A percentile compares a stretch with the other conserved stretches of the same genome.
Evolutionary conservation across 1,140 invertebrate genomes (phyloP).

Genomic region (Pomacea maculata): DNA sequence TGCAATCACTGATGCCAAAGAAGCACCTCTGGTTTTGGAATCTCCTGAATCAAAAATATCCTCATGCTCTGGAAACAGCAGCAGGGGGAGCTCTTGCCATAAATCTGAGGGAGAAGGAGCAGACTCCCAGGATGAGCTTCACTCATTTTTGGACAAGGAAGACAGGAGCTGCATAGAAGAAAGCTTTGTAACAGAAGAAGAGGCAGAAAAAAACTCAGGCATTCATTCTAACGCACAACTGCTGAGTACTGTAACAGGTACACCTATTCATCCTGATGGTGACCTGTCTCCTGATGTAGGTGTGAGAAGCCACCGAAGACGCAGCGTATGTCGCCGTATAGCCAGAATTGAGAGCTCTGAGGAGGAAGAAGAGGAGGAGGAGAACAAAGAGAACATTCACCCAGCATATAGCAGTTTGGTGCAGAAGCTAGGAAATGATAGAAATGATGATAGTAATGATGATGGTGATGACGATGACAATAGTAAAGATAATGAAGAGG

Average conservation of each 20-base stretch:
- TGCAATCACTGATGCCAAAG: neutral
- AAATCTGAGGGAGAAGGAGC: neutral
- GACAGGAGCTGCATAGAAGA: constrained; percentile 5
- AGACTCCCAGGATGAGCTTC: neutral
- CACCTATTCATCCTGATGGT: neutral
- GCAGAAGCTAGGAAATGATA: neutral
- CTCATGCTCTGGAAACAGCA: neutral
- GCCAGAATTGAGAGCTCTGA: constrained; percentile 19
- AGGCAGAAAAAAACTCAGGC: neutral
- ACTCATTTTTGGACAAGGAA: constrained; percentile 12
- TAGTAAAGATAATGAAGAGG: neutral
- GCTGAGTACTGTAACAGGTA: neutral
- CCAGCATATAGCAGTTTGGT: constrained; percentile 1
- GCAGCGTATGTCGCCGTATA: constrained; percentile 18
- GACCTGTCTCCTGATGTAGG: neutral
- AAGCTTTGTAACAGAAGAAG: constrained; percentile 5
- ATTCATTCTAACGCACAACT: neutral
- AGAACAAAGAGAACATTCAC: constrained; percentile 22
- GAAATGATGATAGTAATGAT: neutral
- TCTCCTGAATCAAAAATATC: neutral
- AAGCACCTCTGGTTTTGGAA: constrained; percentile 1
- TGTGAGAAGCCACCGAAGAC: constrained; percentile 9
- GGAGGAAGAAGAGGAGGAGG: constrained; percentile 14
- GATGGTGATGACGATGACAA: neutral
- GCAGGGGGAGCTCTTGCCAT: neutral